phyloP scores from a whole-genome alignment of 2,113 vertebrate species.

The Collichthys lucidus region DNA sequence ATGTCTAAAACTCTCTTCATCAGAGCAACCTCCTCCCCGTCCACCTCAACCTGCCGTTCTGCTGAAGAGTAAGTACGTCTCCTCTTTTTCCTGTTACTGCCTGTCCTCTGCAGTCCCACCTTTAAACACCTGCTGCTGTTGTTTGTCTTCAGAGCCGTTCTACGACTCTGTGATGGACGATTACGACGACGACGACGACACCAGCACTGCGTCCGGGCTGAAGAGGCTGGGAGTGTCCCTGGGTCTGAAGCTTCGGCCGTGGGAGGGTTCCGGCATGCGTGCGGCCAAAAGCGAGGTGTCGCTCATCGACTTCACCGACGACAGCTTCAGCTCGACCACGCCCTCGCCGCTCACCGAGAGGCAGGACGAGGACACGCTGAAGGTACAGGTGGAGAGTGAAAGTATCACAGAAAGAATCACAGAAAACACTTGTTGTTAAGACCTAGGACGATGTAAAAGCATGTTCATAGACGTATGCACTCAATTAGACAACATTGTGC shows the following conservation, averaged over 20 bases:
- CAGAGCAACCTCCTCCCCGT: constrained; percentile 95
- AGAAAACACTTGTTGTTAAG: not conserved
- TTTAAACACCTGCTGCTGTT: constrained; percentile 16
- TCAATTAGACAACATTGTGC: too few relatives aligned
- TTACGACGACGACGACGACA: constrained; percentile 81
- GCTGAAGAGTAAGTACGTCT: constrained; percentile 91
- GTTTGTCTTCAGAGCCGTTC: constrained; percentile 84
- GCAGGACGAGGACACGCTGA: constrained; percentile 83
- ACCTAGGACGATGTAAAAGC: too few relatives aligned
- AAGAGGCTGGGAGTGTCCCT: constrained; percentile 88
- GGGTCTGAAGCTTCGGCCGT: constrained; percentile 89
- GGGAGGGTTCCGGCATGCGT: constrained; percentile 78
- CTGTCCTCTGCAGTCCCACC: not conserved
- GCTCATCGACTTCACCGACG: constrained; percentile 95
- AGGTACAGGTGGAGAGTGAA: constrained; percentile 48
- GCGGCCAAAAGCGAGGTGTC: constrained; percentile 85
- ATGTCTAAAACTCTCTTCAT: not conserved
- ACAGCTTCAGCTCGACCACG: constrained; percentile 85
- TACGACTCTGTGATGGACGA: constrained; percentile 93
- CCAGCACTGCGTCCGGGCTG: constrained; percentile 78
- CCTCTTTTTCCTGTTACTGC: constrained; percentile 34
- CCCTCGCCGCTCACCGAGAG: constrained; percentile 85
- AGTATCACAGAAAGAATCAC: not conserved
- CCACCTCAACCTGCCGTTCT: constrained; percentile 93
- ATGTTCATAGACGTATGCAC: too few relatives aligned